Percentiles rank a stretch among this genome's conserved stretches.
Conservation (phyloP, 2,797 vertebrate genomes). For the Malacoctenus gilli region DNA sequence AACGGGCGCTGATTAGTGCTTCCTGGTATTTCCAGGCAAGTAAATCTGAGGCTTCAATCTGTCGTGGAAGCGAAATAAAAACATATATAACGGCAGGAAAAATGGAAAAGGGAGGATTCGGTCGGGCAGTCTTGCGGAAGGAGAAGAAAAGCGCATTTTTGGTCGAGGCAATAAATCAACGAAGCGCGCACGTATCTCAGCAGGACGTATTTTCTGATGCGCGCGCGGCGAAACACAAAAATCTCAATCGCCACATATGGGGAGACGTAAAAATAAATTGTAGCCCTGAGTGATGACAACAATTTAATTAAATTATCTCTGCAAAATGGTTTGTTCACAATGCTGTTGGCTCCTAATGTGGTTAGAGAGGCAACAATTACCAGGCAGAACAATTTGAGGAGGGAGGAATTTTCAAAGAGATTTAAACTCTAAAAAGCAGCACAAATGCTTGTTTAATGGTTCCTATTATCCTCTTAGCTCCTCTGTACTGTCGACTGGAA, state of each 20-base stretch:
- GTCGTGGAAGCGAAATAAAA: neutral
- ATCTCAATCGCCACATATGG: neutral
- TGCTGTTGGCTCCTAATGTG: no score
- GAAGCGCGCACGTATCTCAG: constrained; percentile 8
- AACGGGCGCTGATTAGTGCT: constrained; percentile 16
- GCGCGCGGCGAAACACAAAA: no score
- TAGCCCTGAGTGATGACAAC: neutral
- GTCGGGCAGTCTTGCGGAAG: neutral
- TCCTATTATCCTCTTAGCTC: no score
- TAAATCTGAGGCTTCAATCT: constrained; percentile 3
- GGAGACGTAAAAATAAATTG: neutral
- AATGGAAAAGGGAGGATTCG: constrained; percentile 1
- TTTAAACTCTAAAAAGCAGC: neutral
- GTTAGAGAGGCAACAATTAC: no score
- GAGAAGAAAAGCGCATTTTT: neutral
- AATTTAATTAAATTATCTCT: no score
- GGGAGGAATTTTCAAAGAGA: neutral
- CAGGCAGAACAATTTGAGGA: neutral
- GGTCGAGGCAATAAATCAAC: constrained; percentile 2
- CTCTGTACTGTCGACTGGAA: no score
- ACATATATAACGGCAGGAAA: neutral
- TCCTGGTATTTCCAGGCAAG: constrained; percentile 9
- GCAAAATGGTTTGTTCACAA: neutral
- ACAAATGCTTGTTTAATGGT: no score
- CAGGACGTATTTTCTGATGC: neutral